Evolutionary conservation across 2,113 vertebrate species (phyloP), one percentile per base, ranked within the genome.

Genomic region (Coturnix japonica): DNA sequence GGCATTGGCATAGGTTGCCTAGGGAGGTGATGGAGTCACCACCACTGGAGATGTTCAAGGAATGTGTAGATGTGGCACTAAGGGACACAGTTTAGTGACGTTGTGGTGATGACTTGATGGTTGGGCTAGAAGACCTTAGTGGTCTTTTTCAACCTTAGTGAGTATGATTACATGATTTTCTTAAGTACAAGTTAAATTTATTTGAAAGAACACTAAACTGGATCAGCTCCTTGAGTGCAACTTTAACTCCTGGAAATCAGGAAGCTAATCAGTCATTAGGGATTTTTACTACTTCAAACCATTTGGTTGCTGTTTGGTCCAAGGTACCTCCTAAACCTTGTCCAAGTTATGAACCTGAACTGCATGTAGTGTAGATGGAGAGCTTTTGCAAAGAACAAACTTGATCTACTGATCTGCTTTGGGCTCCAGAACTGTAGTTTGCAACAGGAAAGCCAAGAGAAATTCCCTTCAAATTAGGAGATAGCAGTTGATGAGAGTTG

Each of bases 181-280:
- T 49, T 70, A 12, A 77, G 25, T 33, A 18, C 7, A 30, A 81
- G 10, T 78, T 78, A 65, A 13, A 84, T 28, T 65, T 11, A 7
- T 75, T 84, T 78, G 71, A 46, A 84, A 73, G 20, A 31, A 57
- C 3, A 14, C 37, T 33, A 35, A 81, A 75, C 5, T 13, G 8
- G 35, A 67, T 63, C 69, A 16, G 20, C 25, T 59, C 46, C 35
- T 2, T 6, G 23, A 74, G 5, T 6, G 7, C 16, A 63, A 9
- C 16, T 41, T 13, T 9, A 78, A 13, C 2, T 57, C 47, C 41
- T 65, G 31, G 23, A 85, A 93, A 81, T 20, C 51, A n/a, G 2
- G 1, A 0, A 11, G 7, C 66, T 44, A 59, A 7, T n/a, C 30
- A 23, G 15, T 23, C 30, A 5, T 6, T 5, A 6, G 1, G 1